Conservation (phyloP, 2,113 vertebrate genomes). For the Chaenocephalus aceratus region DNA sequence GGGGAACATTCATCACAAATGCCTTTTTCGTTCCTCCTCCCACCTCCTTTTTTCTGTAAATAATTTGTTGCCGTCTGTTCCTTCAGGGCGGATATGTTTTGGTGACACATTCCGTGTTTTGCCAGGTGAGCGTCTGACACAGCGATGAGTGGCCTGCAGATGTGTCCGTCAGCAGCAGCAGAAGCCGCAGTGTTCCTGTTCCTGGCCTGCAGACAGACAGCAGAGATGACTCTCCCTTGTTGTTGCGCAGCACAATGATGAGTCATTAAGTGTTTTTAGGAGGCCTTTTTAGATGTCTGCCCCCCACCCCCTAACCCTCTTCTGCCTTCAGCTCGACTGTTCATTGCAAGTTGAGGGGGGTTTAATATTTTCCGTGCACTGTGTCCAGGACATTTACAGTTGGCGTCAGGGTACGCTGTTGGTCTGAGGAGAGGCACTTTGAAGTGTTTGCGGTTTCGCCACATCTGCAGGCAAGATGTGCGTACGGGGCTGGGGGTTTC, state of each 20-base stretch:
- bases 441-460: constrained; percentile 95
- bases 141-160: constrained; percentile 27
- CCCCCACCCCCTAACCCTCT: background rate
- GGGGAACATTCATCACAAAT: constrained; percentile 32
- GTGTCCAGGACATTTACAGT: constrained; percentile 98
- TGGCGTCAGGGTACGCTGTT: constrained; percentile 95
- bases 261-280: constrained; percentile 73
- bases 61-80: background rate
- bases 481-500: constrained; percentile 53
- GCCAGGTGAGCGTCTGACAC: constrained; percentile 47
- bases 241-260: constrained; percentile 66
- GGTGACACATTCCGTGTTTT: constrained; percentile 26
- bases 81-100: background rate
- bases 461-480: constrained; percentile 99
- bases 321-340: constrained; percentile 73
- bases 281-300: constrained; percentile 57
- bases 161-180: constrained; percentile 14
- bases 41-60: background rate
- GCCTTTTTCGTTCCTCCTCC: background rate
- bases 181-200: constrained; percentile 33
- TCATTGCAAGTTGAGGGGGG: constrained; percentile 69
- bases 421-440: constrained; percentile 96
- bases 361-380: constrained; percentile 97
- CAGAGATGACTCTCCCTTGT: constrained; percentile 56
- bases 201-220: constrained; percentile 33